Evolutionary conservation across 2,113 vertebrate species (phyloP), one percentile per base, ranked within the genome.

Genomic region (Tachysurus fulvidraco): DNA sequence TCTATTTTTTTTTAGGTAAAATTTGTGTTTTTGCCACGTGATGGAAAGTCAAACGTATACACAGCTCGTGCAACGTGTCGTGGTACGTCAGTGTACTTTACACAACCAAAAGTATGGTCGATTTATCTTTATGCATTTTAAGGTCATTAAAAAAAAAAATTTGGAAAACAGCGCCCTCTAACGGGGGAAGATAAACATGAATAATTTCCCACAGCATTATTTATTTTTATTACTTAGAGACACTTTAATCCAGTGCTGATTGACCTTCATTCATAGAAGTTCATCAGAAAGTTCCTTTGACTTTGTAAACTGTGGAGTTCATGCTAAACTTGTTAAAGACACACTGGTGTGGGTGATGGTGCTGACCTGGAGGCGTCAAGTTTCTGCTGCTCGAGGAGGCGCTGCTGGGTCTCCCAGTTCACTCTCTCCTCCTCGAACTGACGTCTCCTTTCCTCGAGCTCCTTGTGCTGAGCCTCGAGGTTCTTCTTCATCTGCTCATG

Each of bases 401-500:
- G 96, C 80, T 99, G 97, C 9, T 97, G 96, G 90, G 95, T 89
- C 94, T 99, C 98, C 98, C 98, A 99, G 95, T 97, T 98, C 2
- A 94, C 93, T 59, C 98, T 95, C 89, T 99, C 98, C 0, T 99
- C 98, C 93, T 99, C 98, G 82, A 98, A 98, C 91, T 98, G 96
- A 67, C 97, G 97, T 17, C 98, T 94, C 90, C 98, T 98, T 89
- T 99, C 98, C 94, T 99, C 98, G 89, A 99, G 88, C 91, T 99
- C 98, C 93, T 97, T 98, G 94, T 99, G 97, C 82, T 99, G 98
- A 64, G 98, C 98, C 93, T 99, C 98, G 94, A 99, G 94, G 91
- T 99, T 99, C 96, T 98, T 99, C 90, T 99, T 99, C 98, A 99
- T 99, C 93, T 99, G 98, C 92, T 99, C 98, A 2, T 99, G 97